These are phyloP conservation scores for Campaea margaritaria DNA, from an alignment of 2,888 invertebrate genomes.

Conservation along the genomic window DNA sequence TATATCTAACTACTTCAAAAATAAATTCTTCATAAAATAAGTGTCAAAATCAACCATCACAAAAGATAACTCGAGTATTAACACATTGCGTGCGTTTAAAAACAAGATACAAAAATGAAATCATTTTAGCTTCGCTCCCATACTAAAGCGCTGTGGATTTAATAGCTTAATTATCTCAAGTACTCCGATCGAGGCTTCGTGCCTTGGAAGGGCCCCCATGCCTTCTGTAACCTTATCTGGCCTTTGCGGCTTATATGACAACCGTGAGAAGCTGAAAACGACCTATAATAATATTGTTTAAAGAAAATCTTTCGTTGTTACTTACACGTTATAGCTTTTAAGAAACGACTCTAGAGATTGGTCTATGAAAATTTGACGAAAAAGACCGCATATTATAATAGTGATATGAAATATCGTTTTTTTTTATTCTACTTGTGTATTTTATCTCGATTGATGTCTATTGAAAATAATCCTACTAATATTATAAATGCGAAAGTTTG, in stretches of 20 bases:
- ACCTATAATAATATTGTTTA: constrained; percentile 6
- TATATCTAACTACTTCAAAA: background rate
- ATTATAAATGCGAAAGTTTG: no score
- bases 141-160: constrained; percentile 51
- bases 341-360: background rate
- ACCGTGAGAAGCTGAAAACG: constrained; percentile 24
- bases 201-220: constrained; percentile 54
- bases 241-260: constrained; percentile 20
- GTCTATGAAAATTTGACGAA: no score
- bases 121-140: constrained; percentile 48
- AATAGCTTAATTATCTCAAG: constrained; percentile 82
- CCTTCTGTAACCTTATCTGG: constrained; percentile 28
- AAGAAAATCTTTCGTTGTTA: background rate
- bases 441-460: no score
- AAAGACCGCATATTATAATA: no score
- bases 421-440: no score
- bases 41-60: background rate
- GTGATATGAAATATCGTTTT: no score
- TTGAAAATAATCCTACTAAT: no score
- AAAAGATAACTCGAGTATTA: constrained; percentile 44
- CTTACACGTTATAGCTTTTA: background rate
- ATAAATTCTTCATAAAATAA: constrained; percentile 1
- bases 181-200: constrained; percentile 66
- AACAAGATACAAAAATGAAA: constrained; percentile 68
- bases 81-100: constrained; percentile 61